phyloP scores from a whole-genome alignment of 2,113 vertebrate genomes.

The Tauraco erythrolophus region DNA sequence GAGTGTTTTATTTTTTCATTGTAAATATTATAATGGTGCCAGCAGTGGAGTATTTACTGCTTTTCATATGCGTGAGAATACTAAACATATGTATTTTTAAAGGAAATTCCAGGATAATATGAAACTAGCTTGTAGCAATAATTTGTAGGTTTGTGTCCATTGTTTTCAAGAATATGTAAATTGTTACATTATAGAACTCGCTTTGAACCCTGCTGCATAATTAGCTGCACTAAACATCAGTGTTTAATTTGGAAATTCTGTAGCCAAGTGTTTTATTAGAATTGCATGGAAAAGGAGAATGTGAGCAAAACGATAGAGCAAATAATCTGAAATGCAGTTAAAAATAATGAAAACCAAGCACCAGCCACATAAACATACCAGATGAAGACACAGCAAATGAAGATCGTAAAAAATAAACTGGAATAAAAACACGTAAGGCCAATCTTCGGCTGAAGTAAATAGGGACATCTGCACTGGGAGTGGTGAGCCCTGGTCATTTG shows the following conservation, averaged over 20 bases:
- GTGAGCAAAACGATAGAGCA: slow-evolving; percentile 38
- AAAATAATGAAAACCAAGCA: slow-evolving; percentile 57
- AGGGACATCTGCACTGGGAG: background rate
- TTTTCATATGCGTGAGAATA: slow-evolving; percentile 64
- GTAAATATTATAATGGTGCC: slow-evolving; percentile 11
- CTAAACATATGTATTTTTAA: slow-evolving; percentile 68
- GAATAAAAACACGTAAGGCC: slow-evolving; percentile 25
- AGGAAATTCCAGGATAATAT: slow-evolving; percentile 69
- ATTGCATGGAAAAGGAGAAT: slow-evolving; percentile 54
- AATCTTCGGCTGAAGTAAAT: background rate
- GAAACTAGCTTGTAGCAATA: slow-evolving; percentile 72
- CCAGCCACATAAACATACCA: slow-evolving; percentile 17
- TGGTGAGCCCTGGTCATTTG: background rate
- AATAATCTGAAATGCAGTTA: slow-evolving; percentile 43
- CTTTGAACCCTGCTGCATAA: slow-evolving; percentile 69
- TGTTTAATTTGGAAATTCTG: slow-evolving; percentile 67
- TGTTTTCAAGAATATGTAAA: slow-evolving; percentile 72
- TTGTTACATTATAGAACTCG: slow-evolving; percentile 23
- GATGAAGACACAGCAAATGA: slow-evolving; percentile 47
- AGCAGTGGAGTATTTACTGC: slow-evolving; percentile 49
- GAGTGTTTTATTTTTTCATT: background rate
- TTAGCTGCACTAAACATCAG: slow-evolving; percentile 64
- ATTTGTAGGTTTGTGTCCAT: slow-evolving; percentile 45
- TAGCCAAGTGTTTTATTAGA: slow-evolving; percentile 72
- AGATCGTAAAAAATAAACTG: slow-evolving; percentile 48